phyloP scores from a whole-genome alignment of 2,113 vertebrate genomes.

The Pseudonaja textilis region DNA sequence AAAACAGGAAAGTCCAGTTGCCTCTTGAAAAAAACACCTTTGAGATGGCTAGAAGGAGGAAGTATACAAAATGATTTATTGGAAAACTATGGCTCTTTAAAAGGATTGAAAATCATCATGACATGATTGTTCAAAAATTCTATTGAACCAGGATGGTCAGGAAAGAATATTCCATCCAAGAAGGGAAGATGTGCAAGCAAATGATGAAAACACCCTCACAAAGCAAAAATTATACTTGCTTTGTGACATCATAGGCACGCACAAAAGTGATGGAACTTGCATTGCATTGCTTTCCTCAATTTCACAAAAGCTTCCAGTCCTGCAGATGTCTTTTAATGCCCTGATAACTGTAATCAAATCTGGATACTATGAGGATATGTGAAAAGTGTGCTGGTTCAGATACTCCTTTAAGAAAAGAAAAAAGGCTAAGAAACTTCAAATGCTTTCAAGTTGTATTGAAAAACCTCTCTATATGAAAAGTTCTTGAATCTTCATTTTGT shows the following conservation, averaged over 20 bases:
- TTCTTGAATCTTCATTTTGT: not conserved
- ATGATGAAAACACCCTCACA: not conserved
- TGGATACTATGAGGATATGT: not conserved
- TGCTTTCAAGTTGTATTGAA: not conserved
- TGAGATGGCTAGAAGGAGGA: no score
- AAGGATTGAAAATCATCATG: not conserved
- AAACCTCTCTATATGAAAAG: not conserved
- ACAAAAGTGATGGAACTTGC: not conserved
- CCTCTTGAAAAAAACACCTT: no score
- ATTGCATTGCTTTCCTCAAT: not conserved
- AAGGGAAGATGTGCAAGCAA: not conserved
- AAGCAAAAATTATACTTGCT: not conserved
- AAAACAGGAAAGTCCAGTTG: no score
- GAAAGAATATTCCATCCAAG: not conserved
- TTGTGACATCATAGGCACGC: not conserved
- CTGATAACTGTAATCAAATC: not conserved
- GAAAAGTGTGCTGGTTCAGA: not conserved
- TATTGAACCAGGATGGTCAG: not conserved
- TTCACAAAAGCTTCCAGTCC: not conserved
- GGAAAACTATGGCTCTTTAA: not conserved
- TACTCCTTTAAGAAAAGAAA: not conserved
- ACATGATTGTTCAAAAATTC: not conserved
- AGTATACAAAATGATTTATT: not conserved
- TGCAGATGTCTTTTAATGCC: not conserved
- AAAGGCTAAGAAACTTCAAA: not conserved